phyloP scores from a whole-genome alignment of 2,797 vertebrate species.

The Alfaro cultratus region DNA sequence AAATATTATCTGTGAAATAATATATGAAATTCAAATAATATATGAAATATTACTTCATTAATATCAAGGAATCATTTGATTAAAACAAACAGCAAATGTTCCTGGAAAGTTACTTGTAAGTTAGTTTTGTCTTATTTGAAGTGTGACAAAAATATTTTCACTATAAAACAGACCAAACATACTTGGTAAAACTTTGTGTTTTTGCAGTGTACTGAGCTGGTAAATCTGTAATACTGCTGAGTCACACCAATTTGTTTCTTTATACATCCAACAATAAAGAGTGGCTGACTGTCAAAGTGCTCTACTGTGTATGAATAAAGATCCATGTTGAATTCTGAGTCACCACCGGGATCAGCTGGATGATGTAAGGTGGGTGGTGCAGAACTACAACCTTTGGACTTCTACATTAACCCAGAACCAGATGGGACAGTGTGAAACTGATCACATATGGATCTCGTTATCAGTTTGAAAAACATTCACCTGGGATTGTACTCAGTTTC shows the following conservation, averaged over 20 bases:
- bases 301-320: background rate
- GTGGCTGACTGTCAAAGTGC: background rate
- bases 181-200: too few relatives aligned
- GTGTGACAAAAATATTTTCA: too few relatives aligned
- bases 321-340: background rate
- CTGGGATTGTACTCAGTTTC: background rate
- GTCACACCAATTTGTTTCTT: background rate
- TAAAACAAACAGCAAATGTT: too few relatives aligned
- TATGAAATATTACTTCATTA: too few relatives aligned
- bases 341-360: slow-evolving; percentile 1
- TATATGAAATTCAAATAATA: too few relatives aligned
- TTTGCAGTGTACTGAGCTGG: too few relatives aligned
- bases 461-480: background rate
- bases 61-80: too few relatives aligned
- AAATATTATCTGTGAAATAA: too few relatives aligned
- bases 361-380: background rate
- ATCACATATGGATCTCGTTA: background rate
- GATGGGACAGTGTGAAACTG: background rate
- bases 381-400: slow-evolving; percentile 1
- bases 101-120: too few relatives aligned
- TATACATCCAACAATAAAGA: background rate
- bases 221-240: background rate
- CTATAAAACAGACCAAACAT: too few relatives aligned
- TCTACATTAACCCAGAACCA: background rate
- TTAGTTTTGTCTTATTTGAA: too few relatives aligned